Evolutionary conservation across 2,797 vertebrate genomes (phyloP).

Genomic region (Betta splendens): DNA sequence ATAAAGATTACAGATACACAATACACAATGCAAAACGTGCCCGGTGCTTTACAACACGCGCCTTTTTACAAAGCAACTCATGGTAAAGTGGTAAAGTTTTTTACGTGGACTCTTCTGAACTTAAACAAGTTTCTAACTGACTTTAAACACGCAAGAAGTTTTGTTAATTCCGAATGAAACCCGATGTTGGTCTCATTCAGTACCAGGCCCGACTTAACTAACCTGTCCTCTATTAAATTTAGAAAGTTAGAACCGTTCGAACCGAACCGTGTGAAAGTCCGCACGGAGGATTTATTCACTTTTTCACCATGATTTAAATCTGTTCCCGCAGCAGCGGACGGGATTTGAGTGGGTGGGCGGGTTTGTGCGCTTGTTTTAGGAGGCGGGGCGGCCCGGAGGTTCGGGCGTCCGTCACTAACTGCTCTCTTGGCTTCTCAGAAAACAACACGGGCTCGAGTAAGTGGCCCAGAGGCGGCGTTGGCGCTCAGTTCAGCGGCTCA

Average conservation of each 20-base stretch:
- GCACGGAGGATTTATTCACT: not conserved
- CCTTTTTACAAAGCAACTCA: too few relatives aligned
- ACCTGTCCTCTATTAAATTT: not conserved
- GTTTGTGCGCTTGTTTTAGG: constrained; percentile 46
- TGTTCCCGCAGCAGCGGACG: constrained; percentile 31
- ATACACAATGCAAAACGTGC: too few relatives aligned
- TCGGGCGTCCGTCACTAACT: constrained; percentile 56
- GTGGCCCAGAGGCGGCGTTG: constrained; percentile 53
- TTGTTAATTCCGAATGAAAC: not conserved
- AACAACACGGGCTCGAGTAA: constrained; percentile 59
- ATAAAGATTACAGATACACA: too few relatives aligned
- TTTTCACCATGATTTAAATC: not conserved
- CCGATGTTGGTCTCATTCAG: not conserved
- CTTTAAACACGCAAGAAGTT: not conserved
- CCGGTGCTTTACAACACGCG: too few relatives aligned
- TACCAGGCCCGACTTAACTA: not conserved
- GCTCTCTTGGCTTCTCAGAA: constrained; percentile 30
- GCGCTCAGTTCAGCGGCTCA: constrained; percentile 23
- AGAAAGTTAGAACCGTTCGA: not conserved
- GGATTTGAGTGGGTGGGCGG: constrained; percentile 54
- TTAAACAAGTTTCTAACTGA: not conserved
- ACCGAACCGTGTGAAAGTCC: too few relatives aligned
- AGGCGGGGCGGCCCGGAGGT: constrained; percentile 71
- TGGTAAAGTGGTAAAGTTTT: not conserved
- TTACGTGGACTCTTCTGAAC: not conserved